Percentiles rank a stretch among this genome's conserved stretches.
These are phyloP conservation scores for Plusia festucae DNA, from an alignment of 2,888 invertebrate species.

Conservation along the genomic window DNA sequence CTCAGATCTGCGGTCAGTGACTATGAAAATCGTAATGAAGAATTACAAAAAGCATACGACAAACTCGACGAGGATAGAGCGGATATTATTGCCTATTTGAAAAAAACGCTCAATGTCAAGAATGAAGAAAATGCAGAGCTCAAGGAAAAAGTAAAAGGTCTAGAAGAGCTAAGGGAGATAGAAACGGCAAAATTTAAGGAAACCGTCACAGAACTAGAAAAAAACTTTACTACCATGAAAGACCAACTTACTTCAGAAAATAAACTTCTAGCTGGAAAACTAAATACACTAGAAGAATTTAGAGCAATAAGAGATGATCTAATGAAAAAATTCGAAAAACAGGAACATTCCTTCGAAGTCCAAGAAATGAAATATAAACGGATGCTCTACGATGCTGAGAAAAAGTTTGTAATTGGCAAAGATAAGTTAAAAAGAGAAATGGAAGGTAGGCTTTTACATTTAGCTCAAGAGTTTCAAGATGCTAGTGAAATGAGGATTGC, in stretches of 20 bases:
- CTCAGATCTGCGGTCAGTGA: slow-evolving; percentile 90
- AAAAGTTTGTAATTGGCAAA: slow-evolving; percentile 93
- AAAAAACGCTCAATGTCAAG: slow-evolving; percentile 92
- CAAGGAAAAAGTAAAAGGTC: slow-evolving; percentile 92
- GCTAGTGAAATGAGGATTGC: slow-evolving; percentile 96
- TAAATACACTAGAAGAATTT: slow-evolving; percentile 97
- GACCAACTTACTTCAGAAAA: slow-evolving; percentile 96
- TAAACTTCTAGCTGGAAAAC: slow-evolving; percentile 95
- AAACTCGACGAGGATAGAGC: slow-evolving; percentile 94
- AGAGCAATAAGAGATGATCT: slow-evolving; percentile 95
- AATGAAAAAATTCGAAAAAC: slow-evolving; percentile 94
- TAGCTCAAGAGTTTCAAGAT: slow-evolving; percentile 95
- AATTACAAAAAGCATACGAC: slow-evolving; percentile 89
- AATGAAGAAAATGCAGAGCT: slow-evolving; percentile 90
- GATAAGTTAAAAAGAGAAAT: slow-evolving; percentile 96
- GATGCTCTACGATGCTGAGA: slow-evolving; percentile 93
- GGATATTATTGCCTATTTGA: slow-evolving; percentile 95
- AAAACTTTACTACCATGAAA: slow-evolving; percentile 93
- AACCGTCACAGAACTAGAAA: slow-evolving; percentile 91
- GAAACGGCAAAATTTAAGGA: slow-evolving; percentile 91
- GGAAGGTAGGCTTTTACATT: slow-evolving; percentile 93
- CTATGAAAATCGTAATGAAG: slow-evolving; percentile 92
- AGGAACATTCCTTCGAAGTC: slow-evolving; percentile 93
- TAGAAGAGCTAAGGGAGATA: slow-evolving; percentile 91
- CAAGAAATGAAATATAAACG: slow-evolving; percentile 94